Base-by-base conservation (phyloP, 2,797 vertebrate genomes). In the Schizopygopsis malacanthus region DNA sequence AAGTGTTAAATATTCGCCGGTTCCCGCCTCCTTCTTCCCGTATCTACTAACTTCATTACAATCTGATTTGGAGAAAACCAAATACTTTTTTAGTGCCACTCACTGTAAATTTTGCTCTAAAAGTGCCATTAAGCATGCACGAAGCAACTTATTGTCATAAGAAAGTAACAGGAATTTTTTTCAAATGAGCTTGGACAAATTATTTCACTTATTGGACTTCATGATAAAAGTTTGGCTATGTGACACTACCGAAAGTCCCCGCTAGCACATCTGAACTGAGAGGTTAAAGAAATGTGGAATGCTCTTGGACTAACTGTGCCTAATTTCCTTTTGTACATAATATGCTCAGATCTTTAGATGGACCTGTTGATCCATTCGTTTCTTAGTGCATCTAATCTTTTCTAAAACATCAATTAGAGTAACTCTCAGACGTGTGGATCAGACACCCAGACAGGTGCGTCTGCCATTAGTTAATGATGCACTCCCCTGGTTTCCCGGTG, bases 381-480 rank as follows among this genome's bases (percentile, higher is more conserved):
- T 33, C 71, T 73, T 54, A 71, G 78, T 79, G 70, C 65, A 84
- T 71, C 43, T 85, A 79, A 87, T 81, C 76, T 83, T 72, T 39
- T 10, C 47, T 63, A 11, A 83, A 81, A 65, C 28, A 61, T 83
- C 73, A 82, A 37, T 65, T 18, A 77, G 54, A 81, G 39, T 9
- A 22, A 52, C 50, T 71, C 47, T 77, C 56, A 84, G 81, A 81
- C 88, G 41, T 13, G 70, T 59, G 81, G 87, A 83, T 79, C 73
- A 84, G 75, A 84, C 39, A 4, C 75, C 22, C 33, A 87, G 86
- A 86, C 82, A 61, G 82, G 52, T 80, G 50, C 7, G 84, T 83
- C 86, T 86, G 86, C 75, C 83, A 81, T 87, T 82, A 86, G 86
- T 75, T 86, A 72, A 87, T 87, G 81, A 82, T 84, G 76, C 77